phyloP scores from a whole-genome alignment of 2,888 invertebrate genomes.

The Nowickia ferox region DNA sequence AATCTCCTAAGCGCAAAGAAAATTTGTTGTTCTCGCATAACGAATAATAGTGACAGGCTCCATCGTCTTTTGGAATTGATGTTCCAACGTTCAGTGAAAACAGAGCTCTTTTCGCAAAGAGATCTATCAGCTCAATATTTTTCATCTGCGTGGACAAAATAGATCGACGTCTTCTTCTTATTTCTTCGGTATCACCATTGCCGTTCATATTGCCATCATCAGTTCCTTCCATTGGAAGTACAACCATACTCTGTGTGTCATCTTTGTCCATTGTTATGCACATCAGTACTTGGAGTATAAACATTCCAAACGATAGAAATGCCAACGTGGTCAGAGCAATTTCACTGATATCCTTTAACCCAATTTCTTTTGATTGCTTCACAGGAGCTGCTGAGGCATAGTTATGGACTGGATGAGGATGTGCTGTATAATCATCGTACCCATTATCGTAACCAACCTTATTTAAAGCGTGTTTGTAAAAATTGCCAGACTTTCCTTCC shows the following conservation, averaged over 20 bases:
- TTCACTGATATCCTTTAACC: slow-evolving; percentile 89
- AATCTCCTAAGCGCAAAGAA: slow-evolving; percentile 15
- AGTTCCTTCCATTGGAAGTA: slow-evolving; percentile 72
- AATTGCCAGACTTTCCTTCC: no score
- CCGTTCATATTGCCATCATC: slow-evolving; percentile 48
- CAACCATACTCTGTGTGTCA: slow-evolving; percentile 68
- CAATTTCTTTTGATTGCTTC: slow-evolving; percentile 84
- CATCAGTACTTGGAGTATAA: slow-evolving; percentile 91
- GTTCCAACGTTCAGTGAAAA: slow-evolving; percentile 55
- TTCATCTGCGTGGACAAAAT: neutral
- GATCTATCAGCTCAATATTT: slow-evolving; percentile 57
- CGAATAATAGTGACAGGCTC: slow-evolving; percentile 53
- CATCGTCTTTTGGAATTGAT: slow-evolving; percentile 17
- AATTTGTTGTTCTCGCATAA: slow-evolving; percentile 65
- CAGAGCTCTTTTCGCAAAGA: slow-evolving; percentile 47
- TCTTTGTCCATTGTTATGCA: slow-evolving; percentile 85
- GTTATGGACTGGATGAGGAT: slow-evolving; percentile 59
- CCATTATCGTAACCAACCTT: slow-evolving; percentile 75
- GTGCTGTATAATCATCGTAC: slow-evolving; percentile 68
- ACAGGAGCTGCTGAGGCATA: slow-evolving; percentile 33
- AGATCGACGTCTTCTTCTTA: slow-evolving; percentile 72
- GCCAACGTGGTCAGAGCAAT: slow-evolving; percentile 92
- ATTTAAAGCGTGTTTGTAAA: neutral
- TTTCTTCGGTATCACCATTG: slow-evolving; percentile 71
- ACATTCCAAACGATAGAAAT: slow-evolving; percentile 91